These are phyloP conservation scores for Callaeas wilsoni DNA, from an alignment of 2,113 vertebrate genomes.

Conservation along the genomic window DNA sequence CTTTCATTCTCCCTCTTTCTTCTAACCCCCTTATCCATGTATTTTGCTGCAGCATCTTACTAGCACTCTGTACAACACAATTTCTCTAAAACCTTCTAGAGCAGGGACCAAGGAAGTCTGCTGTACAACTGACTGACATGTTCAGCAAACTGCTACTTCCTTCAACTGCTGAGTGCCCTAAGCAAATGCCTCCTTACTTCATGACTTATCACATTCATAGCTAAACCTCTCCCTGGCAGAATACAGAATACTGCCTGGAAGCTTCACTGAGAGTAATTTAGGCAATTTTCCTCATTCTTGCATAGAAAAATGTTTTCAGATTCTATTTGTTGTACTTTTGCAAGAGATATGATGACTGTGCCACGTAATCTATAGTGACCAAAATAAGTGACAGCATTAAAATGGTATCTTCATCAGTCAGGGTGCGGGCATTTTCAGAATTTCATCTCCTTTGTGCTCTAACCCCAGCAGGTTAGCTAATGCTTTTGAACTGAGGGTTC, in stretches of 20 bases:
- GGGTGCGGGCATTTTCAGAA: neutral
- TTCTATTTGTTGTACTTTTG: neutral
- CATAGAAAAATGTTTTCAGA: neutral
- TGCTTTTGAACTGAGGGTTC: neutral
- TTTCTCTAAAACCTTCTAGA: neutral
- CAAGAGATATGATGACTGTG: neutral
- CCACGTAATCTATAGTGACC: neutral
- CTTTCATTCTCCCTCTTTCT: neutral
- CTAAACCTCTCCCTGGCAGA: neutral
- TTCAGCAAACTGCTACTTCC: neutral
- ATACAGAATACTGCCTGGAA: neutral
- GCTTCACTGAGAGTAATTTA: neutral
- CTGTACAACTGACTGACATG: neutral
- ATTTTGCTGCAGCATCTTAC: neutral
- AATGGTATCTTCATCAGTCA: neutral
- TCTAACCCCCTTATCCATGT: neutral
- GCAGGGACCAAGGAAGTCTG: neutral
- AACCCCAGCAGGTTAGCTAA: neutral
- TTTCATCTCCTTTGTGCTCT: neutral
- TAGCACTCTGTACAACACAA: neutral
- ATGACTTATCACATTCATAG: neutral
- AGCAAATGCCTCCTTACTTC: neutral
- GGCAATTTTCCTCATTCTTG: neutral
- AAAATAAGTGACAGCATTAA: neutral
- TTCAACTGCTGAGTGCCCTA: neutral